Base-by-base conservation (phyloP, 2,888 invertebrate species). In the Athalia cordata region DNA sequence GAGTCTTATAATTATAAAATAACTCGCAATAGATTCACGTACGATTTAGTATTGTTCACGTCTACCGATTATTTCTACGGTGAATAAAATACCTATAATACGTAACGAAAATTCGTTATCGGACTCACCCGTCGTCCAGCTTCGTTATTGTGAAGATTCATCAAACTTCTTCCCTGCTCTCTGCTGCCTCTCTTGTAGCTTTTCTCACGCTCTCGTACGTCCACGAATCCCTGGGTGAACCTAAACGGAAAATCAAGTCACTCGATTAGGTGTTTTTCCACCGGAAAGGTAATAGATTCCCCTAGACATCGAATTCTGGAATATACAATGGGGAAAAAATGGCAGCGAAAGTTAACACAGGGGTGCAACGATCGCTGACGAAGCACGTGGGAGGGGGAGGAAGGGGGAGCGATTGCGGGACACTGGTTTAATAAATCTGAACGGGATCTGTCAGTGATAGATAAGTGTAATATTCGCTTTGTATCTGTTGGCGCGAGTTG, bases 61-160 rank as follows among this genome's bases (percentile, higher is more conserved):
- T n/a, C n/a, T n/a, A n/a, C n/a, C n/a, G n/a, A n/a, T n/a, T n/a
- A n/a, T n/a, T n/a, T n/a, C n/a, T n/a, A n/a, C n/a, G n/a, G n/a
- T n/a, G n/a, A 50, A 55, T 52, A 55, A 4, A 55, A 55, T 55
- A 29, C 29, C 29, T 29, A n/a, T n/a, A n/a, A n/a, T n/a, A 29
- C 29, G 29, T 29, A 29, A 29, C 29, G 29, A 29, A 29, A 29
- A 29, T 0, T 29, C 29, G 29, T 29, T 29, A 29, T 65, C 13
- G 43, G 50, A 90, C 94, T 93, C 92, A 99, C 98, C 94, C 98
- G 93, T 88, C 99, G 92, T 9, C 99, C 99, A 57, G 98, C 99
- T 90, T 99, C 98, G 90, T 99, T 99, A 91, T 99, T 99, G 90
- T 99, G 98, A 77, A 99, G 92, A 92, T 99, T 99, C 97, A 99